Base-by-base conservation (phyloP, 1,140 invertebrate species). In the Ceratosolen fusciceps region DNA sequence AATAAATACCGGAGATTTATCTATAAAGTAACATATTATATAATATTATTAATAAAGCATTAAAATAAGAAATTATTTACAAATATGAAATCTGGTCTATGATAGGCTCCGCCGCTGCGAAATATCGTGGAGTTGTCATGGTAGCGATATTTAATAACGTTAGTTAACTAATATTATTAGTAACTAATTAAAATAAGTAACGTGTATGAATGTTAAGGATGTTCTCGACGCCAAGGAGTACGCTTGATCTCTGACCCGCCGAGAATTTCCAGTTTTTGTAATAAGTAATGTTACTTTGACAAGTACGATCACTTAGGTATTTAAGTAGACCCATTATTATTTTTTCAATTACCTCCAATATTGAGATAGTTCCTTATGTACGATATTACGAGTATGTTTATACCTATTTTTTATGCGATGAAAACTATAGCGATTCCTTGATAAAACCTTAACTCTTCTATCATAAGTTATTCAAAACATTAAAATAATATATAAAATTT, bases 331-430 rank as follows among this genome's bases (percentile, higher is more conserved):
- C 34, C 75, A 62, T 81, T 85, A 81, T 82, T 80, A 78, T 83
- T 84, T 78, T 82, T 82, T 78, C 56, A 68, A 87, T 87, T 88
- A 88, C 86, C 87, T 88, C 86, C 87, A 84, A 83, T 82, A 70
- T 84, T 83, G 86, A 86, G 83, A 88, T 82, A 88, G 85, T 88
- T 87, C 86, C 85, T 87, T 83, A 80, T 72, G 78, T 79, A 75
- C 81, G 73, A 85, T 75, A 80, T 79, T 74, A 71, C 79, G 67
- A 26, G 54, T 77, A 77, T 16, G 29, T n/a, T 9, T 43, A 14
- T 58, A 19, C 39, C 54, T 72, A 54, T 34, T n/a, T 67, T 67
- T 34, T 73, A 39, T 58, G 12, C 14, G n/a, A 34, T 19, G 4
- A 14, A 71, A 71, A 77, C 31, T 19, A 29, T 26, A 71, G n/a